These are phyloP conservation scores for Rhyacophila brunnea DNA, from an alignment of 1,140 invertebrate species.

Conservation along the genomic window DNA sequence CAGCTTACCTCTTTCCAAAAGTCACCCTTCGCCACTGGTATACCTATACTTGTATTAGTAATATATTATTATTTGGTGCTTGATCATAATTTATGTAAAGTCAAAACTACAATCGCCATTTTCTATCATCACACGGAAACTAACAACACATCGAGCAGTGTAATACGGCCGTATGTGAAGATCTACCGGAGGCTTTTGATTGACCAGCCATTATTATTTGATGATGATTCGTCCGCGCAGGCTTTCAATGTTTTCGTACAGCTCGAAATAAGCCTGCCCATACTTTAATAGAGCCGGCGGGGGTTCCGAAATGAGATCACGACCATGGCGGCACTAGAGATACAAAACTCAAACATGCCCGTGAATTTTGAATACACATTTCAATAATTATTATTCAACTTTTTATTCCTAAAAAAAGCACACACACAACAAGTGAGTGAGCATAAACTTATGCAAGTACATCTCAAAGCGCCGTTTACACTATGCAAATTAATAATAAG, in stretches of 20 bases:
- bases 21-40: too few species aligned
- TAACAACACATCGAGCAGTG: too few species aligned
- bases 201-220: constrained; percentile 2
- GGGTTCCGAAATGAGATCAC: constrained; percentile 28
- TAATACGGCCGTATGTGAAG: too few species aligned
- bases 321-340: constrained; percentile 5
- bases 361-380: constrained; percentile 23
- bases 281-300: constrained; percentile 22
- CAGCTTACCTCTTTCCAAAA: too few species aligned
- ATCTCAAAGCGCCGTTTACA: not conserved
- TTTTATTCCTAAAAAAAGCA: constrained; percentile 14
- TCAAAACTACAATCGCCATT: too few species aligned
- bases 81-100: too few species aligned
- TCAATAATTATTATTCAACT: constrained; percentile 27
- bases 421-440: constrained; percentile 9
- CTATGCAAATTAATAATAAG: not conserved
- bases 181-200: constrained; percentile 1
- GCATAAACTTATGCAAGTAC: constrained; percentile 6
- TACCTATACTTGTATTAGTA: too few species aligned
- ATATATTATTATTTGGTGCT: too few species aligned
- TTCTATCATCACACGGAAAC: too few species aligned
- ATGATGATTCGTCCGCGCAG: constrained; percentile 6
- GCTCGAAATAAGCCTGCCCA: constrained; percentile 1
- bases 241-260: constrained; percentile 4
- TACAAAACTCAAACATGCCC: constrained; percentile 4